Conservation (phyloP, 2,797 vertebrate genomes). For the Rhinogobio ventralis region DNA sequence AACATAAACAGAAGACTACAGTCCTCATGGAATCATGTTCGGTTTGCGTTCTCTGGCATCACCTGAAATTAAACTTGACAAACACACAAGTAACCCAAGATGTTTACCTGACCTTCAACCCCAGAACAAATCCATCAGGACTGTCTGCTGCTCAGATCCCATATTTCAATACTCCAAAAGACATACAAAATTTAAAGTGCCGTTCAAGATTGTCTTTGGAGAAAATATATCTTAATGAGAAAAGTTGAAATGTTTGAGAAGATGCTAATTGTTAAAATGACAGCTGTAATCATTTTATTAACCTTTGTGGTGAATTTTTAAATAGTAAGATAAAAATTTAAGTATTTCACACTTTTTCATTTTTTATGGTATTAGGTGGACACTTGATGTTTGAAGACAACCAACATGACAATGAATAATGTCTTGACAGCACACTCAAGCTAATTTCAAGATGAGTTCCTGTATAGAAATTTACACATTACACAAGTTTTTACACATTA, state of each 20-base stretch:
- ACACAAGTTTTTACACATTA: no score
- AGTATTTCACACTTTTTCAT: not conserved
- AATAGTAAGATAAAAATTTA: not conserved
- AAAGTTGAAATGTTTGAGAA: not conserved
- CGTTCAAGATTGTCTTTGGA: no score
- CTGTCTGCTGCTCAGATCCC: not conserved
- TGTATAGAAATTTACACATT: no score
- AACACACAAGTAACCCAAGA: slow-evolving; percentile 46
- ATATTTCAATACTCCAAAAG: slow-evolving; percentile 17
- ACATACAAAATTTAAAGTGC: slow-evolving; percentile 7
- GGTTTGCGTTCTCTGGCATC: slow-evolving; percentile 6
- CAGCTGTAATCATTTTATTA: not conserved
- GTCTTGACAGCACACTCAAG: no score
- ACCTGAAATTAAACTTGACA: slow-evolving; percentile 49
- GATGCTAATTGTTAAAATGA: not conserved
- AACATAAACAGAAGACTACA: not conserved
- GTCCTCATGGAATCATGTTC: slow-evolving; percentile 8
- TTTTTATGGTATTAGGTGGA: not conserved
- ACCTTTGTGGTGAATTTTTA: not conserved
- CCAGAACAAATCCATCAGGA: slow-evolving; percentile 34
- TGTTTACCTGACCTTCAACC: slow-evolving; percentile 21
- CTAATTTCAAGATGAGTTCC: no score
- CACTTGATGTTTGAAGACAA: no score
- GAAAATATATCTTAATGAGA: no score
- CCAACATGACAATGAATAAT: no score